Base-by-base conservation (phyloP, 2,113 vertebrate genomes). In the Thalassoma bifasciatum region DNA sequence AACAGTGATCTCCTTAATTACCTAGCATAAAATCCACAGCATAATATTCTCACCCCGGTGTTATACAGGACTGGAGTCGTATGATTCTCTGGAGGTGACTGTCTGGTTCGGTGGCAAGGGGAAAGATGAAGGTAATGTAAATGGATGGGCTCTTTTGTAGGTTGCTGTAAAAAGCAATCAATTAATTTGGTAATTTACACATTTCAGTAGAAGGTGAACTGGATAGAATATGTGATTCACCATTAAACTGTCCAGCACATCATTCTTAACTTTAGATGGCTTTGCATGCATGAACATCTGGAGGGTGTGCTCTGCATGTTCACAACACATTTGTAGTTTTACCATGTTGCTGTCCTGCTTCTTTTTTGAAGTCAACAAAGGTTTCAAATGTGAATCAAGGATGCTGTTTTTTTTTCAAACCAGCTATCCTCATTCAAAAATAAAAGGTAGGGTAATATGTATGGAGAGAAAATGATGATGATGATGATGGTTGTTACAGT, bases 1-100 rank as follows among this genome's bases (percentile, higher is more conserved):
- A 92, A 83, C 84, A 58, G 79, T 71, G 82, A 89, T 90, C 79
- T 80, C 71, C 89, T 93, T 93, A 91, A 93, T 92, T 88, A 86
- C 80, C 66, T 1, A 59, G 83, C 88, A 91, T 89, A 89, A 92
- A 92, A 91, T 77, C 77, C 82, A 87, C 84, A 87, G 86, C 89
- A 86, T 89, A 88, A 90, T 73, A 87, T 71, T 75, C 71, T 89
- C 86, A 88, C 81, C 84, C 63, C 38, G 19, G 71, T 56, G 62
- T 87, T 87, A 87, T 59, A 88, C 75, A 70, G 72, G 83, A 80
- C 77, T 71, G 71, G 75, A 83, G 79, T 89, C 53, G 58, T 86
- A 85, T 84, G 87, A 88, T 91, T 82, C 61, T 85, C 68, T 79
- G 67, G 86, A 86, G 88, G 84, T 91, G 87, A 91, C 85, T 85